Evolutionary conservation across 2,888 invertebrate genomes (phyloP).

Genomic region (Callinectes sapidus): DNA sequence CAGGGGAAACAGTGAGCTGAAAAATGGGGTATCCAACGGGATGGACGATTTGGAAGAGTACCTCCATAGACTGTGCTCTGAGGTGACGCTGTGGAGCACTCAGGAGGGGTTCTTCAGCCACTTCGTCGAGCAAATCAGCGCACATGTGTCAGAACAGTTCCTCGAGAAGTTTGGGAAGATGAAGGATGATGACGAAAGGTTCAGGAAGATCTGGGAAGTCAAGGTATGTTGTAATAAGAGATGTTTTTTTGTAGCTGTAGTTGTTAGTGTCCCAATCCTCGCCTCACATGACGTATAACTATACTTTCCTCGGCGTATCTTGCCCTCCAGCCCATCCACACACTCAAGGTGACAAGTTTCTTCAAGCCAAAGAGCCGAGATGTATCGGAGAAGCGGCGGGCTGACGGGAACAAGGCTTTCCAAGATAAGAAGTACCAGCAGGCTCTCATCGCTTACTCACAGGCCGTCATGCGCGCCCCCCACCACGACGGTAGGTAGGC

Average conservation of each 20-base stretch:
- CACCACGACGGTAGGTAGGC: conserved; percentile 44
- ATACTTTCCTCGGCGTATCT: background rate
- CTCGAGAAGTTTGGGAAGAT: conserved; percentile 60
- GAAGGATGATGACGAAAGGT: conserved; percentile 56
- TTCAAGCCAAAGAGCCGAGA: conserved; percentile 75
- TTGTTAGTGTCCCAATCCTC: background rate
- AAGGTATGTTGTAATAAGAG: conserved; percentile 44
- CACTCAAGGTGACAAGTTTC: conserved; percentile 57
- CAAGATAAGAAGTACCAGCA: conserved; percentile 76
- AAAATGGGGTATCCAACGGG: background rate
- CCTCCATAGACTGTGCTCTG: conserved; percentile 64
- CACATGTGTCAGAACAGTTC: conserved; percentile 52
- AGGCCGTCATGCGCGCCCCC: conserved; percentile 85
- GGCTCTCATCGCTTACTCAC: conserved; percentile 82
- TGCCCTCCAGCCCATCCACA: conserved; percentile 63
- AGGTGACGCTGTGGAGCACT: conserved; percentile 64
- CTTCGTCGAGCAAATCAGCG: conserved; percentile 65
- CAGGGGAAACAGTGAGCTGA: background rate
- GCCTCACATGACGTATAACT: background rate
- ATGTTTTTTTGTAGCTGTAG: background rate
- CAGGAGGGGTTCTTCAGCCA: conserved; percentile 69
- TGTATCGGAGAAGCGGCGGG: conserved; percentile 80
- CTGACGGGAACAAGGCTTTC: conserved; percentile 81
- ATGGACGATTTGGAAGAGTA: conserved; percentile 38
- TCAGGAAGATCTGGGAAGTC: conserved; percentile 61